These are phyloP conservation scores for Tachystola acroxantha DNA, from an alignment of 2,888 invertebrate genomes.

Conservation along the genomic window DNA sequence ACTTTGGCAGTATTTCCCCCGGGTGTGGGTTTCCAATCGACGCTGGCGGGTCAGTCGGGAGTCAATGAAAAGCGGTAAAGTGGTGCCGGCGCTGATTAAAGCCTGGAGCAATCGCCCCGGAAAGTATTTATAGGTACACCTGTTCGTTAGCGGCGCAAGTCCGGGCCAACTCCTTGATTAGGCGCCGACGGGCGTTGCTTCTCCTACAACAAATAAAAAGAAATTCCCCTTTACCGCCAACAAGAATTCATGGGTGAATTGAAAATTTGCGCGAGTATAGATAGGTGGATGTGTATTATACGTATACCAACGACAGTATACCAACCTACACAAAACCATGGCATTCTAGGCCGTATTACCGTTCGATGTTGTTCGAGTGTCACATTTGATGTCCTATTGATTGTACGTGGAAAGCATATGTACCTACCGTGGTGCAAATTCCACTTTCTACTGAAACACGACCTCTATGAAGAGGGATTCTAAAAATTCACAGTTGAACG, in stretches of 20 bases:
- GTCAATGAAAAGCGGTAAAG: slow-evolving; percentile 76
- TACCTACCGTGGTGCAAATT: too few species aligned
- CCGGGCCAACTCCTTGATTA: slow-evolving; percentile 77
- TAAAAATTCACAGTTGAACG: not conserved
- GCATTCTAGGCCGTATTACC: too few species aligned
- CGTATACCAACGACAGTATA: not conserved
- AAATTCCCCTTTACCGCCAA: slow-evolving; percentile 54
- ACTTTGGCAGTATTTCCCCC: slow-evolving; percentile 51
- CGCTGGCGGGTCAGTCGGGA: slow-evolving; percentile 64
- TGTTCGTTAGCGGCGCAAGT: slow-evolving; percentile 74
- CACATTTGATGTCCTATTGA: too few species aligned
- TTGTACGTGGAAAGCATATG: too few species aligned
- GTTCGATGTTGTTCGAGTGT: too few species aligned
- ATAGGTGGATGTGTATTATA: too few species aligned
- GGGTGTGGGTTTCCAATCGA: slow-evolving; percentile 70
- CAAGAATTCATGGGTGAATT: slow-evolving; percentile 9
- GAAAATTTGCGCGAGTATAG: not conserved
- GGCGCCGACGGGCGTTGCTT: slow-evolving; percentile 71
- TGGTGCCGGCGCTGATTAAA: slow-evolving; percentile 75
- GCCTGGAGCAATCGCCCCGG: slow-evolving; percentile 75
- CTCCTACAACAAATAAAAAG: slow-evolving; percentile 70
- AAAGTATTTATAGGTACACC: slow-evolving; percentile 78
- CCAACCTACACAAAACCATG: too few species aligned
- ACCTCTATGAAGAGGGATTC: too few species aligned
- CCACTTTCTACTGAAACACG: too few species aligned